Evolutionary conservation across 2,888 invertebrate genomes (phyloP).

Genomic region (Prosapia bicincta): DNA sequence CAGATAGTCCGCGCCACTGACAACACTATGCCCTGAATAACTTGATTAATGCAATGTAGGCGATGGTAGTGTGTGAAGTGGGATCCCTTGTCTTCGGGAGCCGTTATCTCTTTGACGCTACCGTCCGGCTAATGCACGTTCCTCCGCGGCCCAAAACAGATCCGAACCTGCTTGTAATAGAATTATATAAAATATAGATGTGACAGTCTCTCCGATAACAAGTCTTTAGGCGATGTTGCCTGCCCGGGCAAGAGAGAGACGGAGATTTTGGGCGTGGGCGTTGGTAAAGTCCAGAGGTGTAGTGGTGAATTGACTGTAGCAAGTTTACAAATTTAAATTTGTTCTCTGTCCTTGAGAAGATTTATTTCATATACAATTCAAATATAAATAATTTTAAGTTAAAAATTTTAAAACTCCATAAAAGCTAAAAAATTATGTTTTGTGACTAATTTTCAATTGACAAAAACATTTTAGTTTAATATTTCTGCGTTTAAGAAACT

Average conservation of each 20-base stretch:
- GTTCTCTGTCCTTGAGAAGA: too few relatives aligned
- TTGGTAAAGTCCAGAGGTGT: background rate
- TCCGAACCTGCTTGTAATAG: background rate
- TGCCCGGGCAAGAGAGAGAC: background rate
- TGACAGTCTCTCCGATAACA: background rate
- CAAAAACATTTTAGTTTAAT: too few relatives aligned
- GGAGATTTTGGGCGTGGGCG: background rate
- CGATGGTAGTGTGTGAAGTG: background rate
- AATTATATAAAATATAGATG: constrained; percentile 2
- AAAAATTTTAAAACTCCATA: too few relatives aligned
- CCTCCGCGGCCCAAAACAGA: background rate
- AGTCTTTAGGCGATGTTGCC: background rate
- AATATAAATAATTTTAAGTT: too few relatives aligned
- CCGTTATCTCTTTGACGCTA: background rate
- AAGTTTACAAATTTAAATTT: too few relatives aligned
- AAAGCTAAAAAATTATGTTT: too few relatives aligned
- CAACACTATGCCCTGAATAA: background rate
- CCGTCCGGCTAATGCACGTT: background rate
- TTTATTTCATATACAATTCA: too few relatives aligned
- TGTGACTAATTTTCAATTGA: too few relatives aligned
- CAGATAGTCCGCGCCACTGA: background rate
- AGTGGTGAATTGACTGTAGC: too few relatives aligned
- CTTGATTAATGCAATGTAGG: background rate
- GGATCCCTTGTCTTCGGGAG: background rate
- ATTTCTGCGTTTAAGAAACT: too few relatives aligned